Evolutionary conservation across 2,888 invertebrate species (phyloP).

Genomic region (Sesia apiformis): DNA sequence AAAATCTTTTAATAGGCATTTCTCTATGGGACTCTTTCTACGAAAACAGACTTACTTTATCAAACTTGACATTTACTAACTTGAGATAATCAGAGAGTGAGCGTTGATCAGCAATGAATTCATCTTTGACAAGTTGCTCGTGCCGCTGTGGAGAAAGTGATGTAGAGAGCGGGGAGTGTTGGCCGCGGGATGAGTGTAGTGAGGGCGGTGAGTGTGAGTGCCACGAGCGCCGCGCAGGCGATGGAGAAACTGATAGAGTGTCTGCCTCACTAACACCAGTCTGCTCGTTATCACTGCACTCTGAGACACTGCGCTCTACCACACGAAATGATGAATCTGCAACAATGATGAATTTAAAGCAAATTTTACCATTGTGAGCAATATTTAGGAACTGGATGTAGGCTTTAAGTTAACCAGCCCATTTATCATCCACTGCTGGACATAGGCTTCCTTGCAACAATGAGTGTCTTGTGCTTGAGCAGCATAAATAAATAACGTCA

Average conservation of each 20-base stretch:
- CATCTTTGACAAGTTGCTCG: constrained; percentile 16
- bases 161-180: constrained; percentile 2
- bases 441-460: background rate
- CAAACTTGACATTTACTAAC: constrained; percentile 5
- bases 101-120: constrained; percentile 32
- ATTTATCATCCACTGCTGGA: background rate
- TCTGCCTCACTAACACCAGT: background rate
- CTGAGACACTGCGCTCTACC: background rate
- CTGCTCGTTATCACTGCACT: background rate
- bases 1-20: background rate
- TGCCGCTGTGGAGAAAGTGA: constrained; percentile 7
- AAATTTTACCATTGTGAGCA: too few species aligned
- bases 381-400: too few species aligned
- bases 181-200: constrained; percentile 13
- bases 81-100: constrained; percentile 24
- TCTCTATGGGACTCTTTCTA: too few species aligned
- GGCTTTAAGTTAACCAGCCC: background rate
- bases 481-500: too few species aligned
- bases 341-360: background rate
- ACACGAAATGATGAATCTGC: constrained; percentile 2
- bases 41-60: background rate
- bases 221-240: constrained; percentile 10
- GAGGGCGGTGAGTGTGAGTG: constrained; percentile 17
- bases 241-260: background rate
- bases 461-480: too few species aligned